Evolutionary conservation across 2,113 vertebrate genomes (phyloP), one percentile per base, ranked within the genome.

Genomic region (Rhadina sibilatrix): DNA sequence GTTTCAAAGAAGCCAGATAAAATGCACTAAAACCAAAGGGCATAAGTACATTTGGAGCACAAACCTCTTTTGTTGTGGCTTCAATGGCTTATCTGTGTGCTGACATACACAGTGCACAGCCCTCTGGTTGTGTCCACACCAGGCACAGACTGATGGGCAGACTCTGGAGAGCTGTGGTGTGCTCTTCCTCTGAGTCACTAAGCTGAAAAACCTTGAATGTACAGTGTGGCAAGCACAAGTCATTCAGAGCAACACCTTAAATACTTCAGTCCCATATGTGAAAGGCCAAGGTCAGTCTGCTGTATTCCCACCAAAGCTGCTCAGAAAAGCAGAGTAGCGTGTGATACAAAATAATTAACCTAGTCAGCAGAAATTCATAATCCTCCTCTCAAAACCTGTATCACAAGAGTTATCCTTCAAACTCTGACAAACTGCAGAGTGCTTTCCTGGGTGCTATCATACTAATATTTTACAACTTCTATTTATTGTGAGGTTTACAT

Each of bases 161-260:
- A 31, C 19, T 35, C 68, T 12, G 35, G 52, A 54, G 40, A 64
- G 46, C 38, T 44, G 52, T 38, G 27, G 3, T 0, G 0, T 87
- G 61, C 53, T 89, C 22, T 52, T 47, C 24, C 53, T 37, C 33
- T 1, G 2, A 60, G 17, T 16, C 3, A 3, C 33, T 35, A 38
- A 70, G 38, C 53, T 54, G 70, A 60, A 80, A 76, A 89, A 19
- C 37, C 53, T 47, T 7, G 42, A 52, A 60, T 54, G 15, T 12
- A 16, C 49, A 7, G 4, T 12, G 53, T 35, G 15, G 40, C 30
- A 63, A 75, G 47, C 33, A 69, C 35, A 65, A 74, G 23, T 50
- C 60, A 42, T 42, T 77, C 52, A 82, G 37, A 81, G 31, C 17
- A 84, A 5, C 6, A 38, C 20, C 61, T 76, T 37, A 44, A 76